These are phyloP conservation scores for Drosophila incognita DNA, from an alignment of 2,888 invertebrate species.

Conservation along the genomic window DNA sequence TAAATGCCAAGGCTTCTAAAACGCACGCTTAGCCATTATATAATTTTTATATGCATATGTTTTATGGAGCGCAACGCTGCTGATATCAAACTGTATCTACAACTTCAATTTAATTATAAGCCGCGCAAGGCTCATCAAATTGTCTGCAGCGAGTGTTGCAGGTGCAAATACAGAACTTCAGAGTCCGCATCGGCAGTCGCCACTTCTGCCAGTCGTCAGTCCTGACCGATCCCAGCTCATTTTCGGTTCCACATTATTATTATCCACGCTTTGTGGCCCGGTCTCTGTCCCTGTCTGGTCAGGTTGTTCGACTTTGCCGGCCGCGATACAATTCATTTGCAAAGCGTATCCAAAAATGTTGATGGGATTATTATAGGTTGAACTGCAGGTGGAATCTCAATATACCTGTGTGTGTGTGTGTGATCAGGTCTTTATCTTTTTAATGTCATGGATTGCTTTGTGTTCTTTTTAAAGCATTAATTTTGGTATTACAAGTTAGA, in stretches of 20 bases:
- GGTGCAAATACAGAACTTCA: constrained; percentile 75
- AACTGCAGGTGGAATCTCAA: constrained; percentile 60
- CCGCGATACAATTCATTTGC: constrained; percentile 72
- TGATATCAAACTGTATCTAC: constrained; percentile 74
- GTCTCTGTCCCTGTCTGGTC: constrained; percentile 23
- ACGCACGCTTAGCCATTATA: constrained; percentile 41
- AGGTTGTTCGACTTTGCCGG: constrained; percentile 38
- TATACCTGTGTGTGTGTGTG: constrained; percentile 18
- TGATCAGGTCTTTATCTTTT: constrained; percentile 72
- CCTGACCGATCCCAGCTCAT: constrained; percentile 66
- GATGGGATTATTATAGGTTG: constrained; percentile 80
- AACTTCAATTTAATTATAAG: constrained; percentile 78
- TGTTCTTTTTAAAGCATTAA: constrained; percentile 70
- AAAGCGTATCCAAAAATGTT: constrained; percentile 82
- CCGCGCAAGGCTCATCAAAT: constrained; percentile 72
- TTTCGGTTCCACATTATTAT: constrained; percentile 80
- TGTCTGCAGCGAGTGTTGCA: constrained; percentile 60
- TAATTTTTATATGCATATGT: constrained; percentile 35
- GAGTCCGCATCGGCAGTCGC: constrained; percentile 30
- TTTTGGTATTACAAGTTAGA: constrained; percentile 78
- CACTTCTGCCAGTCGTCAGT: constrained; percentile 30
- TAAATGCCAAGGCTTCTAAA: constrained; percentile 40
- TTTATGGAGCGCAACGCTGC: constrained; percentile 70
- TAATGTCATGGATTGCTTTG: constrained; percentile 64
- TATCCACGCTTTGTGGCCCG: constrained; percentile 67